These are phyloP conservation scores for Trichacis sp. DNA, from an alignment of 2,888 invertebrate genomes.

Conservation along the genomic window DNA sequence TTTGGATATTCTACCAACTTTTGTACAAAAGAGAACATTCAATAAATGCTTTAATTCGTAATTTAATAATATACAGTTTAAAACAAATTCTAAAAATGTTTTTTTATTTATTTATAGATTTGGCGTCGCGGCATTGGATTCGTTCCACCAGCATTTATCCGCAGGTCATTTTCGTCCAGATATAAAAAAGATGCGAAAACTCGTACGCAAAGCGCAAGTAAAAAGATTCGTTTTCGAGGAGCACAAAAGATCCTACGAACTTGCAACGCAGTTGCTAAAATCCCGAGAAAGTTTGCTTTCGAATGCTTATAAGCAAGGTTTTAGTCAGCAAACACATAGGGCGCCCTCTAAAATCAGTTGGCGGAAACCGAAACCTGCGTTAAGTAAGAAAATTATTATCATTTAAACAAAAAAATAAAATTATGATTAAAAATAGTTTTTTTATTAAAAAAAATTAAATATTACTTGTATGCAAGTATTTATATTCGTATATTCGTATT, in stretches of 20 bases:
- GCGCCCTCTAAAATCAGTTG: slow-evolving; percentile 65
- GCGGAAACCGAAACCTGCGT: slow-evolving; percentile 68
- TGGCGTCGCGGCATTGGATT: slow-evolving; percentile 74
- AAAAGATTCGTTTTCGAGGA: slow-evolving; percentile 79
- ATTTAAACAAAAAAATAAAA: no score
- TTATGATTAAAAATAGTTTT: no score
- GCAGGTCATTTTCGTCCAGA: slow-evolving; percentile 89
- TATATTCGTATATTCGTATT: no score
- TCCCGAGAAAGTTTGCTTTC: slow-evolving; percentile 76
- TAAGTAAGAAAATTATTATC: no score
- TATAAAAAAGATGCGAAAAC: slow-evolving; percentile 82
- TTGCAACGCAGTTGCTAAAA: slow-evolving; percentile 69
- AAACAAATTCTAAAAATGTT: no score
- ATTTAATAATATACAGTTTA: no score
- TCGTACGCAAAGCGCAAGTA: slow-evolving; percentile 81
- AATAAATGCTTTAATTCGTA: no score
- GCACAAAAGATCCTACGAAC: slow-evolving; percentile 69
- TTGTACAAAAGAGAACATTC: no score
- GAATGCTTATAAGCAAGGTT: slow-evolving; percentile 73
- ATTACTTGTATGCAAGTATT: no score
- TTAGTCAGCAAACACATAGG: slow-evolving; percentile 68
- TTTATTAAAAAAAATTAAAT: no score
- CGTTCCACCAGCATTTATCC: slow-evolving; percentile 78
- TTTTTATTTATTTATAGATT: slow-evolving; percentile 55
- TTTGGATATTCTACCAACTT: no score